phyloP scores from a whole-genome alignment of 1,140 invertebrate genomes.

The Cardiocondyla obscurior region DNA sequence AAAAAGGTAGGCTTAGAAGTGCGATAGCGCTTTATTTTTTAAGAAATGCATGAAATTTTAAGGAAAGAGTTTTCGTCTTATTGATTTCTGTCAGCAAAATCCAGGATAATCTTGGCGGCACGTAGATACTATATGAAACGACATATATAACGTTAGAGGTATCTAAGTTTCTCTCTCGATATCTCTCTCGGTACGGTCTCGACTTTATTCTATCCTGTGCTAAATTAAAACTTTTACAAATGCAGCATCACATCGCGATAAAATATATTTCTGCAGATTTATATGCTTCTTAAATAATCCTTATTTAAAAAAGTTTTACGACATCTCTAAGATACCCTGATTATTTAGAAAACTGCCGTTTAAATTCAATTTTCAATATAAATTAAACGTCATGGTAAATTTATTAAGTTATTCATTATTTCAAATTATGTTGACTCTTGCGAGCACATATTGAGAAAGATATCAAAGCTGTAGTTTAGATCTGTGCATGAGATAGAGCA shows the following conservation, averaged over 20 bases:
- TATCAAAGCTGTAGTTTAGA: constrained; percentile 13
- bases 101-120: constrained; percentile 13
- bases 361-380: background rate
- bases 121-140: background rate
- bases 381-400: background rate
- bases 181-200: background rate
- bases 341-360: background rate
- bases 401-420: no score
- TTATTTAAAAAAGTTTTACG: background rate
- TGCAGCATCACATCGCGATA: constrained; percentile 2
- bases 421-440: background rate
- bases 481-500: constrained; percentile 21
- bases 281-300: background rate
- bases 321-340: background rate
- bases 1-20: background rate
- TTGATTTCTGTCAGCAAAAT: constrained; percentile 38
- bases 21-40: background rate
- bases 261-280: constrained; percentile 13
- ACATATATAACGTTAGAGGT: constrained; percentile 2
- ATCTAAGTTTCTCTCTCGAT: constrained; percentile 17
- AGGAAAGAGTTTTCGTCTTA: background rate
- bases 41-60: background rate
- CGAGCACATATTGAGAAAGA: background rate
- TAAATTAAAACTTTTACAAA: background rate
- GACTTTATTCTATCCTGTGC: background rate